Evolutionary conservation across 2,113 vertebrate genomes (phyloP).

Genomic region (Cyprinus carpio): DNA sequence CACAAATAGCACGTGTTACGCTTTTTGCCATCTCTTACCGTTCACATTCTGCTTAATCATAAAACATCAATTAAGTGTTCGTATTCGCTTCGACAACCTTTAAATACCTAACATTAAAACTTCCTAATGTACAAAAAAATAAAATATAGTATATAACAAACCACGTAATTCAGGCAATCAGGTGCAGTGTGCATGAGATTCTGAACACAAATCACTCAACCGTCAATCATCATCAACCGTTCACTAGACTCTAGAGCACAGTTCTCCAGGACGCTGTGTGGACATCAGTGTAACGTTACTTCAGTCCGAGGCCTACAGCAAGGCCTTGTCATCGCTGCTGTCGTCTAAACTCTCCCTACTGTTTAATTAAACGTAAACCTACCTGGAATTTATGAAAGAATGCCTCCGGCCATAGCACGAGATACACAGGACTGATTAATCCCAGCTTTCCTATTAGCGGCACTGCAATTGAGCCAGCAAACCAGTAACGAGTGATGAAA

Average conservation of each 20-base stretch:
- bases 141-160: background rate
- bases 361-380: slow-evolving; percentile 34
- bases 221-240: too few species aligned
- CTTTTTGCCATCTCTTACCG: background rate
- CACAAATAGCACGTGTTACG: background rate
- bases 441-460: slow-evolving; percentile 89
- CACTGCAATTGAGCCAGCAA: slow-evolving; percentile 85
- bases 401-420: slow-evolving; percentile 86
- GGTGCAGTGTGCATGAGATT: background rate
- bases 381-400: slow-evolving; percentile 92
- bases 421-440: slow-evolving; percentile 82
- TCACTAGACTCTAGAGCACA: background rate
- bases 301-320: slow-evolving; percentile 20
- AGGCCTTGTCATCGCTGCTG: slow-evolving; percentile 12
- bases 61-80: background rate
- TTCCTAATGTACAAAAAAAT: background rate
- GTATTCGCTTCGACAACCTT: background rate
- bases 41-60: background rate
- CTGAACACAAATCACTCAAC: background rate
- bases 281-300: background rate
- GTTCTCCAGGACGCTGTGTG: background rate
- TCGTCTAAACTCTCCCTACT: background rate
- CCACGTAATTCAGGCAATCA: background rate
- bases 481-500: slow-evolving; percentile 92
- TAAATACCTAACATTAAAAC: background rate